These are phyloP conservation scores for Rutilus rutilus DNA, from an alignment of 2,113 vertebrate genomes.

Conservation along the genomic window DNA sequence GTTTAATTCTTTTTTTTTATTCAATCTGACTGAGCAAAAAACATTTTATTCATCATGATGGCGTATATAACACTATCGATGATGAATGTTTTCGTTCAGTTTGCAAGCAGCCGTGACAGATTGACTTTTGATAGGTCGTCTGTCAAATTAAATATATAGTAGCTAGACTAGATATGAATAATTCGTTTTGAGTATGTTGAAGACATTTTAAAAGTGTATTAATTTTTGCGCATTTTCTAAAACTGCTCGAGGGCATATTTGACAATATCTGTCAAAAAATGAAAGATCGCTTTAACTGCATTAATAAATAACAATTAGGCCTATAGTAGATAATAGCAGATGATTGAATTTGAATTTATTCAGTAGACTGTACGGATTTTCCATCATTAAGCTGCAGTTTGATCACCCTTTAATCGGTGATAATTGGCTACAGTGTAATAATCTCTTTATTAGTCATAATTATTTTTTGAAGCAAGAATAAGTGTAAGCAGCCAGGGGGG, in stretches of 20 bases:
- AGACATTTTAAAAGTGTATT: background rate
- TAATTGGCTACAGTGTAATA: slow-evolving; percentile 34
- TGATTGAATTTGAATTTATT: background rate
- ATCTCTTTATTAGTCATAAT: slow-evolving; percentile 36
- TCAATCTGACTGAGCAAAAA: background rate
- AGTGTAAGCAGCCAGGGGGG: slow-evolving; percentile 19
- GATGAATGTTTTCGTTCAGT: background rate
- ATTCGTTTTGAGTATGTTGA: background rate
- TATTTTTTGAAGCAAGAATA: slow-evolving; percentile 23
- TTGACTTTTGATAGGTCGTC: background rate
- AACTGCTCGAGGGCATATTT: background rate
- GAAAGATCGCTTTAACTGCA: background rate
- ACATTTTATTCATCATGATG: background rate
- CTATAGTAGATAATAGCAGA: background rate
- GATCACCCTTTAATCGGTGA: background rate
- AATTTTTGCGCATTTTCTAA: background rate
- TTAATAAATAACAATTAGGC: background rate
- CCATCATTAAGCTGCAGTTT: background rate
- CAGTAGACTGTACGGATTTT: background rate
- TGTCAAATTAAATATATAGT: slow-evolving; percentile 2
- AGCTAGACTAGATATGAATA: background rate
- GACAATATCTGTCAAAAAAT: background rate
- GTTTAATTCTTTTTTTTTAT: background rate
- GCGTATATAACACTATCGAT: background rate
- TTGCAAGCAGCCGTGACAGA: background rate